Base-by-base conservation (phyloP, 2,888 invertebrate genomes). In the Parnassius apollo region DNA sequence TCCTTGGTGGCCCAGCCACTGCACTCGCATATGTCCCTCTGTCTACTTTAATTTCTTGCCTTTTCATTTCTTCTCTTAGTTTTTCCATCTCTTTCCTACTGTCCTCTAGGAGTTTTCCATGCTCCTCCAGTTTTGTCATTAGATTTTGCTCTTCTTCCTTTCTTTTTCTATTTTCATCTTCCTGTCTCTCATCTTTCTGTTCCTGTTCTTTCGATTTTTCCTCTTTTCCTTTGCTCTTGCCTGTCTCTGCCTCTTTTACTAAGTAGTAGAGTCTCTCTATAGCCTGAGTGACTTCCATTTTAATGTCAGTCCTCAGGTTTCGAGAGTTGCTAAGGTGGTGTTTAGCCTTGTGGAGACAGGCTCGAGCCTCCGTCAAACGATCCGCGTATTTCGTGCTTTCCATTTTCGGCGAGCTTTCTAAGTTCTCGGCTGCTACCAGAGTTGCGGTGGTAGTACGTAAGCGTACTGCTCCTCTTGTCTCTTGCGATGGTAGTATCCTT, bases 21-120 rank as follows among this genome's bases (percentile, higher is more conserved):
- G 18, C 18, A 18, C 18, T 18, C 18, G 18, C 18, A 18, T 18
- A 18, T 18, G 18, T 18, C 18, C 18, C 18, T 18, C 18, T 18
- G 18, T 18, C 18, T 18, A 18, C 18, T 18, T 18, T 18, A 18
- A 18, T 18, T 18, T 18, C 18, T 18, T 18, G 18, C 18, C 18
- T 18, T 18, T 18, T 18, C 18, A 18, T 18, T 18, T 18, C 42
- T 42, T 42, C 42, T 54, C 53, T 54, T 4, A 54, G 4, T 42
- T 42, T 54, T 10, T 54, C 42, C 42, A 54, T 10, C n/a, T 42
- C 42, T 42, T 9, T 35, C 53, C 53, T 54, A 22, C 9, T 55
- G 7, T 42, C 42, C 9, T 42, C 42, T 7, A 42, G 42, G 9
- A 42, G 7, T 42, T 42, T 42, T 9, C 42, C 42, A 9, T 42